Base-by-base conservation (phyloP, 1,140 invertebrate genomes). In the Lycorma delicatula region DNA sequence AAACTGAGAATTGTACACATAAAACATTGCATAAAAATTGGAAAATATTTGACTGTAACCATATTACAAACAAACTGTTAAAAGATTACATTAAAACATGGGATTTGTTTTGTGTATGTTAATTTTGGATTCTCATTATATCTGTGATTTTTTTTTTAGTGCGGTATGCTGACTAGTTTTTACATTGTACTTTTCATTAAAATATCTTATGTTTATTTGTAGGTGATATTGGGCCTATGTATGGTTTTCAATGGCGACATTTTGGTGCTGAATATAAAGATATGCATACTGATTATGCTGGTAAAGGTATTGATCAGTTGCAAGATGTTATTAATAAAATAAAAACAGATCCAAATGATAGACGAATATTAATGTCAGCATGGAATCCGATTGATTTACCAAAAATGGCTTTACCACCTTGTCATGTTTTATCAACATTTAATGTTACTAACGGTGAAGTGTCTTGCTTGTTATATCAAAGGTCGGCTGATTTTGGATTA, bases 181-280 rank as follows among this genome's bases (percentile, higher is more conserved):
- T n/a, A n/a, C n/a, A n/a, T n/a, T n/a, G n/a, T n/a, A n/a, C n/a
- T n/a, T n/a, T n/a, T n/a, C n/a, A n/a, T n/a, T n/a, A n/a, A n/a
- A n/a, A n/a, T n/a, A n/a, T n/a, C n/a, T n/a, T n/a, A n/a, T n/a
- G n/a, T n/a, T n/a, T n/a, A 34, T 54, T 59, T 64, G 16, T 16
- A 85, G 84, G 94, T 54, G 97, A 99, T 76, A 76, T 99, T 25
- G 97, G 97, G 1, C 97, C 97, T 5, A 82, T 99, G 22, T 99
- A 99, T 79, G 97, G 97, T 0, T 99, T 99, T 69, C 97, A 99
- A 71, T 99, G 97, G 97, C 79, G 97, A 55, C 95, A 99, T 74
- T 98, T 87, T 80, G 97, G 97, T 28, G 95, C 96, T 2, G 74
- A 93, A 65, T 99, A 99, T 72, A 74, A 78, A 36, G 81, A 88